Evolutionary conservation across 2,113 vertebrate genomes (phyloP).

Genomic region (Heliornis fulica): DNA sequence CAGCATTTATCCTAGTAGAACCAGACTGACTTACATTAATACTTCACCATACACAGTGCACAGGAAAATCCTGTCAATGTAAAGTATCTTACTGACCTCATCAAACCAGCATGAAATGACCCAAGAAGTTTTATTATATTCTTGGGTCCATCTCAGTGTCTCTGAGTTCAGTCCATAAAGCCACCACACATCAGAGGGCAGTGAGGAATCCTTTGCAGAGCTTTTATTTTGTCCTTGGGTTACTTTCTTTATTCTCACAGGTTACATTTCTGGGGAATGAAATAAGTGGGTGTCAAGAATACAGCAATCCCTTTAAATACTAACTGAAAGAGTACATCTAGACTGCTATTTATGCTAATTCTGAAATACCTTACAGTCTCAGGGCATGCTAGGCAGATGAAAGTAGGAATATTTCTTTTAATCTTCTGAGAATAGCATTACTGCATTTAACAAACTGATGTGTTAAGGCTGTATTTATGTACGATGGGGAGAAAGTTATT

Average conservation of each 20-base stretch:
- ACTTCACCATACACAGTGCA: background rate
- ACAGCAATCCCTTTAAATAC: background rate
- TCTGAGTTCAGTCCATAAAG: background rate
- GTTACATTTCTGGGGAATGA: background rate
- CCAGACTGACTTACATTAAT: background rate
- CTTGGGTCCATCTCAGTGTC: background rate
- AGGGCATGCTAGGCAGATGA: slow-evolving; percentile 1
- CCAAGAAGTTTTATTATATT: background rate
- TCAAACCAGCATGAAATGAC: background rate
- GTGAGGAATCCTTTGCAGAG: background rate
- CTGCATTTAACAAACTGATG: background rate
- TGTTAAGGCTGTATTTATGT: background rate
- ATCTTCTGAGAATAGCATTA: slow-evolving; percentile 31
- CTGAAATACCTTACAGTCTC: slow-evolving; percentile 11
- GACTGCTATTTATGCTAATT: slow-evolving; percentile 11
- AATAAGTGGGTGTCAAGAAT: background rate
- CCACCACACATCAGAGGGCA: background rate
- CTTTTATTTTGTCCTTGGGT: background rate
- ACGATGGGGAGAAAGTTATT: background rate
- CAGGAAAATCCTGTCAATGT: background rate
- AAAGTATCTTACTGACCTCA: background rate
- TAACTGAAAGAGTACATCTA: background rate
- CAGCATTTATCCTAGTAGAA: background rate
- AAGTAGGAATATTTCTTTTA: slow-evolving; percentile 31
- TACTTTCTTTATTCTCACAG: slow-evolving; percentile 1